Evolutionary conservation across 1,140 invertebrate species (phyloP).

Genomic region (Ips nitidus): DNA sequence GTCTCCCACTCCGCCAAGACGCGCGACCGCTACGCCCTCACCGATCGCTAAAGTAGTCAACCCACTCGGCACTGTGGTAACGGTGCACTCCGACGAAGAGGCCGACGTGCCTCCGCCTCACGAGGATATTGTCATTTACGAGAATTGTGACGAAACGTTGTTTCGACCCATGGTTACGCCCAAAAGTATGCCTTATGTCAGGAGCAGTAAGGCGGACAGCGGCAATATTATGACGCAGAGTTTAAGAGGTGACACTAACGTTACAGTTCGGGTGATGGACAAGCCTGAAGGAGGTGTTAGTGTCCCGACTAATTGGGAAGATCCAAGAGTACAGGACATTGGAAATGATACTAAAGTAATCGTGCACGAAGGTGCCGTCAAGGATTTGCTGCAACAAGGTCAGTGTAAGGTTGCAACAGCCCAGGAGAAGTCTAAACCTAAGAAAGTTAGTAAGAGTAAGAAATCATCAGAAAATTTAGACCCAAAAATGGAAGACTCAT

Average conservation of each 20-base stretch:
- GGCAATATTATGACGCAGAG: conserved; percentile 43
- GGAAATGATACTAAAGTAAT: conserved; percentile 25
- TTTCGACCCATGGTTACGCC: conserved; percentile 61
- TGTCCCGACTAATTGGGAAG: conserved; percentile 19
- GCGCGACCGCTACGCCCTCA: conserved; percentile 43
- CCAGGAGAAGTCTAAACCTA: not conserved
- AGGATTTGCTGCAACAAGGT: conserved; percentile 19
- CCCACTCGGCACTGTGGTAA: conserved; percentile 70
- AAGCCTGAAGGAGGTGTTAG: conserved; percentile 1
- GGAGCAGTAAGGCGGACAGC: conserved; percentile 31
- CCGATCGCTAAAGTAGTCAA: conserved; percentile 69
- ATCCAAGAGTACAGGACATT: conserved; percentile 25
- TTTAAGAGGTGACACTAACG: conserved; percentile 41
- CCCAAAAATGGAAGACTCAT: conserved; percentile 1
- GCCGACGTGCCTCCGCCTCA: conserved; percentile 52
- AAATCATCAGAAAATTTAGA: not conserved
- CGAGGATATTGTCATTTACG: conserved; percentile 56
- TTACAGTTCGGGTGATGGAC: conserved; percentile 42
- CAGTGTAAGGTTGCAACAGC: not conserved
- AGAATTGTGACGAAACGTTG: conserved; percentile 64
- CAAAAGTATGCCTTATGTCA: conserved; percentile 38
- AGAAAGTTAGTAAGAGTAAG: not conserved
- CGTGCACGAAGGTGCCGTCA: conserved; percentile 19
- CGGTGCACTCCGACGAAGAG: conserved; percentile 59
- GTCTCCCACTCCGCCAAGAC: conserved; percentile 18